Evolutionary conservation across 2,888 invertebrate species (phyloP), one percentile per base, ranked within the genome.

Genomic region (Nymphalis polychloros): DNA sequence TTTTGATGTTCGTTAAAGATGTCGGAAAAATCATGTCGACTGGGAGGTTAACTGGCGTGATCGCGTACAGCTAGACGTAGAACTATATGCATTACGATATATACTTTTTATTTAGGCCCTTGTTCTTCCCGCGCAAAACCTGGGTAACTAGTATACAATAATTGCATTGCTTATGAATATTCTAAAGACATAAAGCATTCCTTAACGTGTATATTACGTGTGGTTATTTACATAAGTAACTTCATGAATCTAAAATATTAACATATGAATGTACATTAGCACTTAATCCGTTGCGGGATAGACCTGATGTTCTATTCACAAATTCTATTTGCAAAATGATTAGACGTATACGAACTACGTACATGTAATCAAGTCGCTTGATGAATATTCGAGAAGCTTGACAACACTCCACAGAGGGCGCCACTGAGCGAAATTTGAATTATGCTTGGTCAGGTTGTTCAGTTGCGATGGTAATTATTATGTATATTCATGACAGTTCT

Each of bases 341-440:
- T 71, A 71, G 71, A 61, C 64, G 64, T 70, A 62, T 66, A 64
- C 63, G 59, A 27, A 61, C 66, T 64, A 67, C 66, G 66, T 65
- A 64, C 69, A 60, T 77, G 83, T 86, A 85, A 88, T 86, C 82
- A 81, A 84, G 84, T 79, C 81, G 70, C 70, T 80, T 87, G 80
- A 86, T 90, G 90, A 90, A 90, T 90, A 90, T 90, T 88, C 88
- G 82, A 88, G 84, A 77, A 83, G 81, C 67, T 70, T 48, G 62
- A 53, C 63, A 48, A 53, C 62, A 80, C 84, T 85, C 76, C 76
- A 81, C 78, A 80, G 73, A 82, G 79, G 84, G 79, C 67, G 75
- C 67, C 66, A 75, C 71, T 74, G 81, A 84, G 82, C 84, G 84
- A 84, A 76, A 80, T 83, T 84, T 84, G 83, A 84, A 87, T 88